Evolutionary conservation across 2,113 vertebrate genomes (phyloP), one percentile per base, ranked within the genome.

Genomic region (Dromiciops gliroides): DNA sequence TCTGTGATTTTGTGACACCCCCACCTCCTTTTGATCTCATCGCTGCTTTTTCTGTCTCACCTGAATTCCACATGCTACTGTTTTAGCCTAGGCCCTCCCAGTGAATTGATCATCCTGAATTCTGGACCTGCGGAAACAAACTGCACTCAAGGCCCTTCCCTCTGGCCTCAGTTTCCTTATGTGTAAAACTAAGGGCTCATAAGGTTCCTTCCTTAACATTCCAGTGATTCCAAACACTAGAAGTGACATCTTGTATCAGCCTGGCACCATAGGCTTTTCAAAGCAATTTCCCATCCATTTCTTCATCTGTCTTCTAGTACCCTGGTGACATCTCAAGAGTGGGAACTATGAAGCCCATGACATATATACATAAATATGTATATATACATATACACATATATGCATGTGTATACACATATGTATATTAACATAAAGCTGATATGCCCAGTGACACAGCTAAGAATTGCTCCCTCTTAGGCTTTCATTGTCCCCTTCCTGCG

Each of bases 381-480:
- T 11, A 50, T 14, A 23, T 51, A 56, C 25, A 0, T 25, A 53
- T 53, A 7, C 8, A 25, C 25, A 25, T 56, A 28, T 56, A 24
- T 56, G 25, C 28, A 53, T 60, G 3, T 31, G 11, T 60, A 26
- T 24, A 56, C 9, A 52, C 23, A 52, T 19, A 56, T 2, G 11
- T 10, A 56, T 28, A 31, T 28, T 28, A 67, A 75, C n/a, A n/a
- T 75, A 75, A 75, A 75, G 14, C 14, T n/a, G 67, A 60, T 60
- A 12, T 28, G 56, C 26, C 28, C 28, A 60, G 3, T n/a, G 67
- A 16, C 67, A 44, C 37, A 44, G 67, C 5, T 75, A n/a, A n/a
- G 16, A 75, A 44, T 50, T 22, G 93, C 93, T 95, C 95, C 56
- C 93, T 96, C 60, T 93, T 93, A 89, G 90, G 92, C 92, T 96